phyloP scores from a whole-genome alignment of 2,113 vertebrate species.

The Microtus ochrogaster region DNA sequence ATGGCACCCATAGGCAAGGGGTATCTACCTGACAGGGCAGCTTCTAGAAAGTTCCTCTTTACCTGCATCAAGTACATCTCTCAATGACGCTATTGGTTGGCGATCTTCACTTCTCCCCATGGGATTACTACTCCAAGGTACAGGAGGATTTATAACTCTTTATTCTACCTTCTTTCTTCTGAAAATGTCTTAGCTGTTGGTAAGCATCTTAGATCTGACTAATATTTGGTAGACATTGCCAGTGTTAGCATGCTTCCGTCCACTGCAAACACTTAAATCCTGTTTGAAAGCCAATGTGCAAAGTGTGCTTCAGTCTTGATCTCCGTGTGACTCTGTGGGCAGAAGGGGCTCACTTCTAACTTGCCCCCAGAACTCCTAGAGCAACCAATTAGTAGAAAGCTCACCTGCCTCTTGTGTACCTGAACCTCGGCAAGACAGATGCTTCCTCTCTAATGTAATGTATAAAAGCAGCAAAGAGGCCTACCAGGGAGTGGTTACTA shows the following conservation, averaged over 20 bases:
- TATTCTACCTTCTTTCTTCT: neutral
- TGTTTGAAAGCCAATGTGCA: neutral
- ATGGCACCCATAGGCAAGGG: neutral
- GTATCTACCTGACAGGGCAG: neutral
- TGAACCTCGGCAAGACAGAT: neutral
- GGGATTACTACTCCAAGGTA: neutral
- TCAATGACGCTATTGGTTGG: neutral
- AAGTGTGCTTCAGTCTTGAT: neutral
- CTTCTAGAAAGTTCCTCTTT: neutral
- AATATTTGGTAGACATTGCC: neutral
- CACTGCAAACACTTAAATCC: conserved; percentile 5
- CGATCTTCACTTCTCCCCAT: neutral
- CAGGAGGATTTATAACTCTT: neutral
- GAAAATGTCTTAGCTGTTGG: neutral
- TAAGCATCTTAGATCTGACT: neutral
- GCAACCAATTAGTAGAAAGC: neutral
- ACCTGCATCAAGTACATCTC: neutral
- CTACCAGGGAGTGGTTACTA: neutral
- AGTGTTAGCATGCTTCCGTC: neutral
- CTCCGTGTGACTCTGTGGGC: neutral
- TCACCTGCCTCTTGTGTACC: neutral
- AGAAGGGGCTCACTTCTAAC: neutral
- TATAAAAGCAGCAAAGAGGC: neutral
- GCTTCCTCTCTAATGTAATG: neutral
- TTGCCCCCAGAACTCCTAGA: neutral